Base-by-base conservation (phyloP, 2,113 vertebrate genomes). In the Epinephelus cyanopodus region DNA sequence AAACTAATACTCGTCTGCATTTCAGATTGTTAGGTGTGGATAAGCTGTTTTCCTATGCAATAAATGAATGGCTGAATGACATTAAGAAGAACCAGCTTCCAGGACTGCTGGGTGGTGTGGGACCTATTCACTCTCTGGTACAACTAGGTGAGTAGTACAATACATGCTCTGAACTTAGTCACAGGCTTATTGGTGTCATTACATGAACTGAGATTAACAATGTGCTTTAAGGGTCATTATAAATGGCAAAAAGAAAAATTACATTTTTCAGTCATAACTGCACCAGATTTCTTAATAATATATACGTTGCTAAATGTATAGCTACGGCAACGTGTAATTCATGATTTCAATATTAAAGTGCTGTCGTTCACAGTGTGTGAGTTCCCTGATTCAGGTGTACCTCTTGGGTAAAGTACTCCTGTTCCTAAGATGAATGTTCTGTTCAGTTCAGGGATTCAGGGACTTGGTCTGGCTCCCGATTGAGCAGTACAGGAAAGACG, bases 391-490 rank as follows among this genome's bases (percentile, higher is more conserved):
- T 75, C 23, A 45, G 37, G 25, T 54, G 10, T 25, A 7, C 73
- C 23, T 56, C 13, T 61, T 11, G 21, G 47, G 18, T 42, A 0
- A 10, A 39, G 48, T 6, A 57, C 60, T 58, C 21, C 17, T 39
- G 18, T 79, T 74, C 11, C 77, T 66, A 39, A 53, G 8, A 57
- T 57, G 6, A 52, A 13, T 90, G 9, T 18, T 85, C 2, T 92
- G 57, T 95, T 87, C 90, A 99, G 98, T 97, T 72, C 98, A 99
- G 92, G 98, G 98, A 87, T 96, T 99, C 74, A 96, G 96, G 79
- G 98, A 99, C 91, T 90, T 99, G 94, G 97, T 99, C n/a, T 99
- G 98, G 98, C 90, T 99, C 56, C 98, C 98, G 0, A 99, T 99
- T 63, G 98, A 99, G 89, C 98, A 99, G 90, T 99, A 99, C 94